Evolutionary conservation across 2,888 invertebrate species (phyloP), one percentile per base, ranked within the genome.

Genomic region (Willowsia nigromaculata): DNA sequence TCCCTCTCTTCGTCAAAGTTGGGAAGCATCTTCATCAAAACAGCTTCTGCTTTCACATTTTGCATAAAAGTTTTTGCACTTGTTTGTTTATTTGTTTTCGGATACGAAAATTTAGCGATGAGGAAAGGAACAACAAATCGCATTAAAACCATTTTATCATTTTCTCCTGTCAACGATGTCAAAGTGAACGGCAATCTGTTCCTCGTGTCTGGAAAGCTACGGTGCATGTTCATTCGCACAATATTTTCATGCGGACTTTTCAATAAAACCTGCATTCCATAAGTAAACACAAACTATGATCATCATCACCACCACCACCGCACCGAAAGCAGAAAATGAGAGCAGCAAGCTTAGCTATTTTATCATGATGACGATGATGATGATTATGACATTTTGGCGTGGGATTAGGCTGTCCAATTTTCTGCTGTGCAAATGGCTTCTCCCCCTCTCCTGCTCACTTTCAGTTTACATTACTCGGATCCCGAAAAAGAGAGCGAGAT

Each of bases 361-460:
- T 65, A 65, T 65, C 62, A 65, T 50, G 50, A 37, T 22, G 59
- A 56, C 25, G 74, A 43, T 56, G 74, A 85, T 74, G 74, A 59
- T 71, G 84, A 85, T 85, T 85, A 85, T 85, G 84, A 85, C 84
- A 85, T 85, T 85, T 85, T 85, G 84, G 84, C 84, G 74, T 85
- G 84, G 84, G 84, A 71, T 85, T 74, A 85, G 84, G 84, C 84
- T 85, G 84, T 85, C 84, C 74, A 85, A 85, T 85, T 74, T 74
- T 50, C 53, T 33, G n/a, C 33, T 56, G 53, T 85, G 74, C 27
- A 85, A 85, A 85, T 85, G 84, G 84, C 84, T 59, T 18, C 78
- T 33, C 30, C 56, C 50, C 25, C 18, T 30, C 25, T 18, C 33
- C 13, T 30, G 5, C 22, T 71, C 18, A 33, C 62, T 33, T 15